These are phyloP conservation scores for Boloria euphrosyne DNA, from an alignment of 2,888 invertebrate species.

Conservation along the genomic window DNA sequence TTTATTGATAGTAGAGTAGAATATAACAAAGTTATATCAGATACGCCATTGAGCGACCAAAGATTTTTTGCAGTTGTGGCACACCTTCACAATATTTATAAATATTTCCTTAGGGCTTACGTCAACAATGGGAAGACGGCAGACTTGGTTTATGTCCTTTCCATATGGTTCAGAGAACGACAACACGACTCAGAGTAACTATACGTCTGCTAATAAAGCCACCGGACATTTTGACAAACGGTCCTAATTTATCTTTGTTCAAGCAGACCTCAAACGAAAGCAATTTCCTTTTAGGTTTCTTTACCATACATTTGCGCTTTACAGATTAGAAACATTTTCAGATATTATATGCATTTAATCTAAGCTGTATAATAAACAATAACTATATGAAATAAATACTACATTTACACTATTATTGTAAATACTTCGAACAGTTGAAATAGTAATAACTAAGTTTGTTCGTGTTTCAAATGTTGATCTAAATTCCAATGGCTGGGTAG, in stretches of 20 bases:
- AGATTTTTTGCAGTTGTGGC: background rate
- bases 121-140: too few species aligned
- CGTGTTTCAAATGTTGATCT: too few species aligned
- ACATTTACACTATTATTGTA: too few species aligned
- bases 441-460: too few species aligned
- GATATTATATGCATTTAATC: constrained; percentile 23
- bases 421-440: too few species aligned
- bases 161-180: constrained; percentile 57
- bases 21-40: background rate
- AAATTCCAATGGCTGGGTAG: too few species aligned
- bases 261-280: constrained; percentile 66
- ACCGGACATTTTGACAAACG: constrained; percentile 63
- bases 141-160: constrained; percentile 50
- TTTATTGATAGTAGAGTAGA: background rate
- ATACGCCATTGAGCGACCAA: background rate
- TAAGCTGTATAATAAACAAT: background rate
- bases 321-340: constrained; percentile 46
- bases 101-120: constrained; percentile 2
- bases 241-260: constrained; percentile 75
- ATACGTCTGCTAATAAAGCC: constrained; percentile 71
- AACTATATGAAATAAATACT: too few species aligned
- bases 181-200: constrained; percentile 55
- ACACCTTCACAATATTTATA: constrained; percentile 4
- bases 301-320: constrained; percentile 53
- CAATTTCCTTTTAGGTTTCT: constrained; percentile 68